These are phyloP conservation scores for Sinotaia quadrata DNA, from an alignment of 2,888 invertebrate genomes.

Conservation along the genomic window DNA sequence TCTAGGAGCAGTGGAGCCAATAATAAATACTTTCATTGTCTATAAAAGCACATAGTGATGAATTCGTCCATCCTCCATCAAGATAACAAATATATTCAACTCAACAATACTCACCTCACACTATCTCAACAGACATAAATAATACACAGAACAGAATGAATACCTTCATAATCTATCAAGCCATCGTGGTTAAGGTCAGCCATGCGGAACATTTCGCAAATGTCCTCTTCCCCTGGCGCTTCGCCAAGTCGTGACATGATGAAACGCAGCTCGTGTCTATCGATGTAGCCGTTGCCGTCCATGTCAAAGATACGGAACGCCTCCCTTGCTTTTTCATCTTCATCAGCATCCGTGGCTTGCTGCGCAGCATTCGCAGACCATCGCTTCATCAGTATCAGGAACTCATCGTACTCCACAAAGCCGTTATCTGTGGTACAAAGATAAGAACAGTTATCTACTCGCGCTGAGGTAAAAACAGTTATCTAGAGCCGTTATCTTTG, in stretches of 20 bases:
- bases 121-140: not conserved
- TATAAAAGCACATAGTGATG: too few species aligned
- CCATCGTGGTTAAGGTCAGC: constrained; percentile 70
- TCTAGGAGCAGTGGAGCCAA: too few species aligned
- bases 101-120: too few species aligned
- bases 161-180: constrained; percentile 70
- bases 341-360: constrained; percentile 31
- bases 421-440: constrained; percentile 58
- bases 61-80: too few species aligned
- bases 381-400: constrained; percentile 64
- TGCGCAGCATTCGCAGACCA: constrained; percentile 46
- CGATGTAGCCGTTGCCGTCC: constrained; percentile 68
- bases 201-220: constrained; percentile 68
- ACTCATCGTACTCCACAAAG: constrained; percentile 67
- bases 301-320: constrained; percentile 62
- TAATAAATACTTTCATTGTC: too few species aligned
- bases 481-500: too few species aligned
- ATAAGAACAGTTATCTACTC: not conserved
- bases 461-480: too few species aligned
- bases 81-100: too few species aligned
- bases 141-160: too few species aligned
- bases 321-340: constrained; percentile 55
- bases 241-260: constrained; percentile 70
- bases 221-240: constrained; percentile 66
- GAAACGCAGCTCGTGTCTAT: constrained; percentile 66